Conservation (phyloP, 2,113 vertebrate species). For the Ailurus styani region DNA sequence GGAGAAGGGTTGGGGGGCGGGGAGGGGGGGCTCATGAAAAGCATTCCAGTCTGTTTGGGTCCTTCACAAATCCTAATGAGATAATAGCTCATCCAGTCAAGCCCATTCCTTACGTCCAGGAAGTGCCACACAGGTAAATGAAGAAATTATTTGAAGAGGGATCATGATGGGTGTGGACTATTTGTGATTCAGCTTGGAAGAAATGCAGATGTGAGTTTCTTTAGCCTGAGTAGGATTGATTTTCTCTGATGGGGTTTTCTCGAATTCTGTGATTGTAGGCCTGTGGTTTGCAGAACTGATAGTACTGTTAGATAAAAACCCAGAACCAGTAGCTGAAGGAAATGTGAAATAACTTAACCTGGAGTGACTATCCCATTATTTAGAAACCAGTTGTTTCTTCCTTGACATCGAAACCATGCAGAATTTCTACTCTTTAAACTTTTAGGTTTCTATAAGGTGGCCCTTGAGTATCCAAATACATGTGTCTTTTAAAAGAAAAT, state of each 20-base stretch:
- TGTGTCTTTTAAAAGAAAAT: neutral
- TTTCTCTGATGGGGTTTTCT: constrained; percentile 53
- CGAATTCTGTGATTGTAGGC: constrained; percentile 48
- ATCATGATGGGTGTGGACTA: constrained; percentile 65
- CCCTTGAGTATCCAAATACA: neutral
- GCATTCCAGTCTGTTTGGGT: constrained; percentile 68
- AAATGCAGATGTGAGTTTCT: constrained; percentile 59
- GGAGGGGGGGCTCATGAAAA: constrained; percentile 25
- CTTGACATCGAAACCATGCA: neutral
- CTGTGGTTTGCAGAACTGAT: constrained; percentile 69
- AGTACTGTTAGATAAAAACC: constrained; percentile 64
- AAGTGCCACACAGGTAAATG: constrained; percentile 56
- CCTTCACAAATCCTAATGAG: constrained; percentile 67
- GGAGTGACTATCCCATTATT: neutral
- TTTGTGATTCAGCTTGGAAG: constrained; percentile 70
- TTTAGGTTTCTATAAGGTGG: neutral
- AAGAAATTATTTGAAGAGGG: constrained; percentile 74
- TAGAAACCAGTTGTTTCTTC: constrained; percentile 5
- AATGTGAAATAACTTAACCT: constrained; percentile 54
- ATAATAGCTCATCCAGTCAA: constrained; percentile 75
- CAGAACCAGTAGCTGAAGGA: constrained; percentile 42
- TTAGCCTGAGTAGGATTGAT: constrained; percentile 42
- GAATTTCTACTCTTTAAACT: constrained; percentile 9
- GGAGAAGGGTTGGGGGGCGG: neutral
- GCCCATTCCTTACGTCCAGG: constrained; percentile 69